Evolutionary conservation across 2,113 vertebrate species (phyloP).

Genomic region (Taurulus bubalis): DNA sequence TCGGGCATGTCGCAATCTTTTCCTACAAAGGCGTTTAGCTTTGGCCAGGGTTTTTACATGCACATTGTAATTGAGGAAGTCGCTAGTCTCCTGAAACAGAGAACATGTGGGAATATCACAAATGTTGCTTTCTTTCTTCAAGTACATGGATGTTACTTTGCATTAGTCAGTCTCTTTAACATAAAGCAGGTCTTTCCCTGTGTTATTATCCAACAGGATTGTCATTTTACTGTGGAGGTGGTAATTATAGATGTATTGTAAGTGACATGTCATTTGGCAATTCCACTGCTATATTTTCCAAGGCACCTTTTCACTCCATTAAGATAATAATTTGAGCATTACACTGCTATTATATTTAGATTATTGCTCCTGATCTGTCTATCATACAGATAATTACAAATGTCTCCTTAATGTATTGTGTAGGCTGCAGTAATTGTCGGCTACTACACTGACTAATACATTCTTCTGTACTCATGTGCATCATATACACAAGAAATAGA

Average conservation of each 20-base stretch:
- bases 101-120: not conserved
- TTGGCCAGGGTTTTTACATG: not conserved
- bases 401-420: not conserved
- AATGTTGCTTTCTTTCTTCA: not conserved
- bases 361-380: conserved; percentile 9
- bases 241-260: conserved; percentile 24
- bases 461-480: not conserved
- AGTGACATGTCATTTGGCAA: conserved; percentile 20
- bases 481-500: not conserved
- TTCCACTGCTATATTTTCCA: not conserved
- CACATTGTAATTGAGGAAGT: not conserved
- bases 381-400: conserved; percentile 1
- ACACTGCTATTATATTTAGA: conserved; percentile 22
- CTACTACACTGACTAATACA: not conserved
- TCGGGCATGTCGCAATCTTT: not conserved
- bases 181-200: conserved; percentile 13
- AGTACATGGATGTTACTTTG: not conserved
- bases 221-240: conserved; percentile 9
- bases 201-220: conserved; percentile 5
- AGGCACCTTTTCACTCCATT: conserved; percentile 14
- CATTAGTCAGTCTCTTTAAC: conserved; percentile 27
- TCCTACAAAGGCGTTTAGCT: not conserved
- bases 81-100: not conserved
- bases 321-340: conserved; percentile 8
- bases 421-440: not conserved